Conservation (phyloP, 2,113 vertebrate species). For the Balaeniceps rex region DNA sequence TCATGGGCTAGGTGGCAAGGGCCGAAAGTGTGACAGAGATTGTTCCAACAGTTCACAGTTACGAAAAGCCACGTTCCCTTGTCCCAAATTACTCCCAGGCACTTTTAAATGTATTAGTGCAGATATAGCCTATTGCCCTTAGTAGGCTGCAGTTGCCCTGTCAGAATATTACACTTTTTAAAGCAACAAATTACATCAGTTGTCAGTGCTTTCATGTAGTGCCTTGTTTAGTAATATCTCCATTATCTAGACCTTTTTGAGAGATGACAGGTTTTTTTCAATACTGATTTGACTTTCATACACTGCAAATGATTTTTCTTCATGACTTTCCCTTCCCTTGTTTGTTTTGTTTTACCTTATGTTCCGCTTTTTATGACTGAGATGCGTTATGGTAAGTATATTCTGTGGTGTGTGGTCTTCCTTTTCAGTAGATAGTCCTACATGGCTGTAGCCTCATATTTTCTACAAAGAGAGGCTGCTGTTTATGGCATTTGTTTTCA, state of each 20-base stretch:
- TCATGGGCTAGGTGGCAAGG: not conserved
- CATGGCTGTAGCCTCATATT: not conserved
- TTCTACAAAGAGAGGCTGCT: not conserved
- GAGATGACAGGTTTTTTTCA: not conserved
- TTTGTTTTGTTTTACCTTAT: not conserved
- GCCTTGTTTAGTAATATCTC: not conserved
- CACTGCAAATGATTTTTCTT: not conserved
- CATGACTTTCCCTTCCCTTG: not conserved
- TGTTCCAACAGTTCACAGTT: not conserved
- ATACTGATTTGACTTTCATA: not conserved
- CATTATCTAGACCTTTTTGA: not conserved
- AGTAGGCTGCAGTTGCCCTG: not conserved
- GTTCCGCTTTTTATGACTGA: not conserved
- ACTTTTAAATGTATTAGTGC: not conserved
- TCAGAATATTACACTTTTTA: not conserved
- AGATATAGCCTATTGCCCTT: not conserved
- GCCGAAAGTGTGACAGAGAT: not conserved
- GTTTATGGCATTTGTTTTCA: conserved; percentile 38
- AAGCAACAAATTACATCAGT: not conserved
- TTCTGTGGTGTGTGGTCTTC: not conserved
- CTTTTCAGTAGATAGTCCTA: not conserved
- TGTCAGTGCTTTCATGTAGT: not conserved
- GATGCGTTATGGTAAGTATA: not conserved
- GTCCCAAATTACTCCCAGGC: not conserved
- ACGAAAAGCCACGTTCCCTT: not conserved